These are phyloP conservation scores for Copidosoma floridanum DNA, from an alignment of 1,140 invertebrate species.

Conservation along the genomic window DNA sequence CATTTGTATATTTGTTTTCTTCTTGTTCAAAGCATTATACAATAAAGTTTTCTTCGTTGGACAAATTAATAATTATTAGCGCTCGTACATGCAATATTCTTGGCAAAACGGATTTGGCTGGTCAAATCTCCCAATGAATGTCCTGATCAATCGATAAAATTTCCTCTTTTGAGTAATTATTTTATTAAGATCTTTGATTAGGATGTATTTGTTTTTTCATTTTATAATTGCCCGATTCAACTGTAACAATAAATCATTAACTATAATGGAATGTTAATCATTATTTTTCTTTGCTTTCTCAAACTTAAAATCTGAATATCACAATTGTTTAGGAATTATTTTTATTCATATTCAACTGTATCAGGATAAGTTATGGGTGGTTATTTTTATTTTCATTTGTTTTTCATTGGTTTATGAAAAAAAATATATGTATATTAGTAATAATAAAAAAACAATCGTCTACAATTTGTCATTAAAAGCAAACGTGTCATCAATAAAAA, in stretches of 20 bases:
- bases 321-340: constrained; percentile 14
- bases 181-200: not conserved
- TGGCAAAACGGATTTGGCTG: constrained; percentile 13
- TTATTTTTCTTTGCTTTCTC: constrained; percentile 18
- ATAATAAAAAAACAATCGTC: not conserved
- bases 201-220: not conserved
- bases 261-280: constrained; percentile 8
- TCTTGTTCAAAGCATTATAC: constrained; percentile 10
- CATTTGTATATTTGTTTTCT: constrained; percentile 6
- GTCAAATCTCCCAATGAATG: not conserved
- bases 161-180: not conserved
- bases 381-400: too few species aligned
- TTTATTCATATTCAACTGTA: not conserved
- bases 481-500: not conserved
- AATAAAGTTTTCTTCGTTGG: constrained; percentile 3
- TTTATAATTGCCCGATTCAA: constrained; percentile 6
- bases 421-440: not conserved
- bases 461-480: too few species aligned
- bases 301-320: constrained; percentile 10
- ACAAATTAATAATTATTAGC: constrained; percentile 6
- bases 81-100: not conserved
- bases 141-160: not conserved
- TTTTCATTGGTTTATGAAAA: too few species aligned
- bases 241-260: constrained; percentile 16
- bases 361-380: too few species aligned